phyloP scores from a whole-genome alignment of 2,113 vertebrate genomes.

The Phoxinus phoxinus region DNA sequence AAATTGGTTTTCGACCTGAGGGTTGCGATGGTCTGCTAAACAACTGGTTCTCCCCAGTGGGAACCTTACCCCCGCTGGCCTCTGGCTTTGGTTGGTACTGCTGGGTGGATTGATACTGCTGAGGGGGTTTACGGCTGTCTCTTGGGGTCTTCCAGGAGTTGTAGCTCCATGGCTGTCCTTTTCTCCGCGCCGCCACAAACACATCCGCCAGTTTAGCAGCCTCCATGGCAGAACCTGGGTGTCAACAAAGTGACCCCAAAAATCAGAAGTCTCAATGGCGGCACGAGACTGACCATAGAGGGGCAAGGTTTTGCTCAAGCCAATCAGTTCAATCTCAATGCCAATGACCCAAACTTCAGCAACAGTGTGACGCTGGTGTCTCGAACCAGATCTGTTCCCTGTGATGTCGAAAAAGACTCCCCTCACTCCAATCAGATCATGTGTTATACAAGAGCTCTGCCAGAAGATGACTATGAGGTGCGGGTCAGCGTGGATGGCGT shows the following conservation, averaged over 20 bases:
- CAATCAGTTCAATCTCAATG: constrained; percentile 80
- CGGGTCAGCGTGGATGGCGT: constrained; percentile 80
- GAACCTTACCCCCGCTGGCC: too few relatives aligned
- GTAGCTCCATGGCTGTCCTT: too few relatives aligned
- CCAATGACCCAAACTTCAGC: constrained; percentile 69
- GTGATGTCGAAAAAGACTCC: constrained; percentile 86
- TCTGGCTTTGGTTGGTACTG: too few relatives aligned
- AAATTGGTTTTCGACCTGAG: too few relatives aligned
- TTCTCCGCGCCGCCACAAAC: too few relatives aligned
- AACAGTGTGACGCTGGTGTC: constrained; percentile 84
- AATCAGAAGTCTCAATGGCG: constrained; percentile 77
- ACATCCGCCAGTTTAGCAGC: too few relatives aligned
- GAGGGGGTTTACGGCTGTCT: too few relatives aligned
- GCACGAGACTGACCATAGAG: constrained; percentile 78
- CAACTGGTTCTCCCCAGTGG: too few relatives aligned
- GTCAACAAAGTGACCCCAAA: constrained; percentile 69
- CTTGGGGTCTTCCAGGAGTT: too few relatives aligned
- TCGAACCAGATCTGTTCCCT: constrained; percentile 74
- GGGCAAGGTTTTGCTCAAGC: constrained; percentile 85
- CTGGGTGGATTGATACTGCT: too few relatives aligned
- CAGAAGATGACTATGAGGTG: constrained; percentile 70
- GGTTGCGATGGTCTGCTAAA: too few relatives aligned
- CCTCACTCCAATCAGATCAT: constrained; percentile 79
- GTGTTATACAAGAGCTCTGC: constrained; percentile 86
- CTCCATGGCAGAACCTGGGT: too few relatives aligned